Conservation (phyloP, 2,797 vertebrate species). For the Silurus aristotelis region DNA sequence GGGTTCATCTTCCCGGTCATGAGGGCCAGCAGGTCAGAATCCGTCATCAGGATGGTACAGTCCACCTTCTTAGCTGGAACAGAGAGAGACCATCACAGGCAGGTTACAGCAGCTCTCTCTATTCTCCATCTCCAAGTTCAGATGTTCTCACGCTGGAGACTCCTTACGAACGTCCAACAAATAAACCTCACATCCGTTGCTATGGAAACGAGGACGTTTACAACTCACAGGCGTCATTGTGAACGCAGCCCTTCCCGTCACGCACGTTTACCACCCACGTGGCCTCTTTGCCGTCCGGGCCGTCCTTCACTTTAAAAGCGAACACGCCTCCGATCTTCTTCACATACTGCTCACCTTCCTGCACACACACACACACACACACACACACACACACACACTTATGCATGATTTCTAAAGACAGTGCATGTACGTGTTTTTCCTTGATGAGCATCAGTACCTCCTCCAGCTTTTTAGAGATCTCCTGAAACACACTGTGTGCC, state of each 20-base stretch:
- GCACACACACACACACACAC: neutral
- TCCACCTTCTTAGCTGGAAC: constrained; percentile 87
- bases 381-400: too few relatives aligned
- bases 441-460: constrained; percentile 73
- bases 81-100: neutral
- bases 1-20: constrained; percentile 96
- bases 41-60: constrained; percentile 88
- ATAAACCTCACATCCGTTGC: too few relatives aligned
- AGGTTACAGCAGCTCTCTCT: too few relatives aligned
- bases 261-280: constrained; percentile 93
- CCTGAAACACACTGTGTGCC: constrained; percentile 86
- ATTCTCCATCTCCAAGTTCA: too few relatives aligned
- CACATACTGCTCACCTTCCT: constrained; percentile 90
- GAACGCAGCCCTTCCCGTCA: constrained; percentile 86
- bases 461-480: constrained; percentile 89
- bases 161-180: too few relatives aligned
- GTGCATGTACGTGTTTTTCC: neutral
- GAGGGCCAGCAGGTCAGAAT: constrained; percentile 82
- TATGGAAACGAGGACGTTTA: too few relatives aligned
- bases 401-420: neutral
- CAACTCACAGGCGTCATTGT: constrained; percentile 79
- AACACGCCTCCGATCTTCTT: constrained; percentile 94
- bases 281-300: constrained; percentile 87
- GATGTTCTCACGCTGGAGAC: too few relatives aligned
- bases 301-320: constrained; percentile 91